Evolutionary conservation across 1,140 invertebrate species (phyloP).

Genomic region (Drosophila hydei): DNA sequence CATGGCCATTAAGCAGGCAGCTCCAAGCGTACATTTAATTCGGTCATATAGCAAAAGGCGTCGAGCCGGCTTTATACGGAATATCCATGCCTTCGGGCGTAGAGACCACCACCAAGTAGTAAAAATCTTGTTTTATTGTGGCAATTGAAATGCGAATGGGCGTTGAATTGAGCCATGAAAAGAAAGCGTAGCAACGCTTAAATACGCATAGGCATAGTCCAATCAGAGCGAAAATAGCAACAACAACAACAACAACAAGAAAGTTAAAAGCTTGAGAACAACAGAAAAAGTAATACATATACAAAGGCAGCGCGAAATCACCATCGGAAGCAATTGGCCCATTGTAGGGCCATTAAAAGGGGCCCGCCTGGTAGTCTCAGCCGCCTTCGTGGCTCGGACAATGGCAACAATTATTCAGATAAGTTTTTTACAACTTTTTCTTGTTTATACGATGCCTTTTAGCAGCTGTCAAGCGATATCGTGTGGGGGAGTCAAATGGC

Average conservation of each 20-base stretch:
- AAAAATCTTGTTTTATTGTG: conserved; percentile 76
- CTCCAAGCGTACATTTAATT: conserved; percentile 61
- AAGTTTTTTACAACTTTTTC: conserved; percentile 58
- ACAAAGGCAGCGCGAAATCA: conserved; percentile 18
- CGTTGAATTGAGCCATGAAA: conserved; percentile 80
- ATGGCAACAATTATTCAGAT: conserved; percentile 74
- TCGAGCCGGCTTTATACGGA: conserved; percentile 41
- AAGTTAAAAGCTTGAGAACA: conserved; percentile 13
- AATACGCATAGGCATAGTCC: conserved; percentile 42
- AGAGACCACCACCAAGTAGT: conserved; percentile 65
- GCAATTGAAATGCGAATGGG: conserved; percentile 80
- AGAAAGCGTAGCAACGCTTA: conserved; percentile 35
- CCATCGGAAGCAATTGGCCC: conserved; percentile 48
- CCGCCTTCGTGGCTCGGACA: conserved; percentile 27
- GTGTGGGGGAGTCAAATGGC: conserved; percentile 25
- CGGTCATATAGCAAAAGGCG: conserved; percentile 47
- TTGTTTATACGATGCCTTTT: conserved; percentile 42
- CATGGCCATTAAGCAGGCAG: conserved; percentile 24
- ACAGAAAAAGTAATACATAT: conserved; percentile 13
- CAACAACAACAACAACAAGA: conserved; percentile 3
- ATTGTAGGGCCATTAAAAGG: conserved; percentile 49
- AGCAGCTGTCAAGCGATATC: conserved; percentile 44
- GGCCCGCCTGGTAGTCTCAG: conserved; percentile 5
- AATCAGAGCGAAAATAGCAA: conserved; percentile 32
- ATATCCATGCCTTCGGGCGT: conserved; percentile 34